These are phyloP conservation scores for Nothoprocta perdicaria DNA, from an alignment of 2,113 vertebrate genomes.

Conservation along the genomic window DNA sequence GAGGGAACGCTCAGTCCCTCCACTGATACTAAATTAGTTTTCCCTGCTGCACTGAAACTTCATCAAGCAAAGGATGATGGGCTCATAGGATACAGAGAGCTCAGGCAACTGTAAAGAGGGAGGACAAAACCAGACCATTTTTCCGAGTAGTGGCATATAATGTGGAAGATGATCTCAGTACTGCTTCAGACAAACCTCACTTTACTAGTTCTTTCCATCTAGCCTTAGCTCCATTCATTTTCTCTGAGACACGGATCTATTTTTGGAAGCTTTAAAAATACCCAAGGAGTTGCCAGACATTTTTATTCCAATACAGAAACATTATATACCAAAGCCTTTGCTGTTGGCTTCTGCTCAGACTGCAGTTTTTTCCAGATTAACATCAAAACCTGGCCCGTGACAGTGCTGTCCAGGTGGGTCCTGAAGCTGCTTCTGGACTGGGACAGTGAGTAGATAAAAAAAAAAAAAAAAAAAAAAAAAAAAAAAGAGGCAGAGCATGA, in stretches of 20 bases:
- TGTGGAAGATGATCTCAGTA: constrained; percentile 50
- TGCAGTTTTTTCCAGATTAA: background rate
- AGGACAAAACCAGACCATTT: background rate
- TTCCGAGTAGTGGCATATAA: background rate
- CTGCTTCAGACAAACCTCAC: background rate
- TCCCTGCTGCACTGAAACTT: background rate
- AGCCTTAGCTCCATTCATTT: constrained; percentile 49
- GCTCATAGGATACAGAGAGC: background rate
- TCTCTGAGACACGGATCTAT: constrained; percentile 56
- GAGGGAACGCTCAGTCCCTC: background rate
- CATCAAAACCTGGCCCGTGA: background rate
- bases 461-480: background rate
- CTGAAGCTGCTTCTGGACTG: background rate
- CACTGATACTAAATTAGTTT: background rate
- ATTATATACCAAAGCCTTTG: constrained; percentile 11
- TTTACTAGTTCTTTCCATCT: constrained; percentile 65
- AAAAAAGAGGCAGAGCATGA: background rate
- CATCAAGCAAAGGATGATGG: background rate
- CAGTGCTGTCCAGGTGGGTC: background rate
- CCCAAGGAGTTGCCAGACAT: constrained; percentile 35
- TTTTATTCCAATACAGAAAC: constrained; percentile 37
- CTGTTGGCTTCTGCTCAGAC: background rate
- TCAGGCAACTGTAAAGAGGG: background rate
- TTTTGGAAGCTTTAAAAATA: constrained; percentile 73
- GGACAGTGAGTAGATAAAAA: background rate